phyloP scores from a whole-genome alignment of 1,140 invertebrate species.

The Heliothis virescens region DNA sequence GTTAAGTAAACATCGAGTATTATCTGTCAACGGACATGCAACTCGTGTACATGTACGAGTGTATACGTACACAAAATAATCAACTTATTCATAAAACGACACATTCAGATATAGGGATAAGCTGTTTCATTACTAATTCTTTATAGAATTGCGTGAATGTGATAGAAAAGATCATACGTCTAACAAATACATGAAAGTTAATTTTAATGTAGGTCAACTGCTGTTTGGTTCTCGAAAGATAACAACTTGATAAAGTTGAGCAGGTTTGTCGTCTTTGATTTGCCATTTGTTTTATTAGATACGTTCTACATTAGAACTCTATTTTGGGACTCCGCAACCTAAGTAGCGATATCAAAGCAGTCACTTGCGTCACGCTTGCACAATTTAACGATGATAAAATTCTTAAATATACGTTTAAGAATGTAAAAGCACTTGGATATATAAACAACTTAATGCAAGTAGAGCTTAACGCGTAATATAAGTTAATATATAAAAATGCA shows the following conservation, averaged over 20 bases:
- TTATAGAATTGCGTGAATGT: neutral
- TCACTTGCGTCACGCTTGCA: neutral
- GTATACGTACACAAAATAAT: slow-evolving; percentile 76
- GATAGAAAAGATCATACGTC: neutral
- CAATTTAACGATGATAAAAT: neutral
- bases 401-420: neutral
- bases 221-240: slow-evolving; percentile 33
- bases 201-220: slow-evolving; percentile 40
- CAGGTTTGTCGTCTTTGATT: slow-evolving; percentile 32
- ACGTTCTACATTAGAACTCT: neutral
- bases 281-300: slow-evolving; percentile 21
- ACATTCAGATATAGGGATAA: slow-evolving; percentile 62
- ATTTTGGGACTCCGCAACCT: neutral
- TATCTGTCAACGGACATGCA: slow-evolving; percentile 85
- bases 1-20: slow-evolving; percentile 86
- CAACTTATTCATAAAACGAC: slow-evolving; percentile 81
- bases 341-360: neutral
- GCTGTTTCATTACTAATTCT: neutral
- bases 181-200: slow-evolving; percentile 2
- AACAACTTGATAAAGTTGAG: slow-evolving; percentile 38
- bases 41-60: slow-evolving; percentile 64
- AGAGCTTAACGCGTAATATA: too few species aligned
- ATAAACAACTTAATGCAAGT: too few species aligned
- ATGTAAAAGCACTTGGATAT: too few species aligned
- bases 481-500: too few species aligned